Base-by-base conservation (phyloP, 2,113 vertebrate species). In the Oceanodroma tethys region DNA sequence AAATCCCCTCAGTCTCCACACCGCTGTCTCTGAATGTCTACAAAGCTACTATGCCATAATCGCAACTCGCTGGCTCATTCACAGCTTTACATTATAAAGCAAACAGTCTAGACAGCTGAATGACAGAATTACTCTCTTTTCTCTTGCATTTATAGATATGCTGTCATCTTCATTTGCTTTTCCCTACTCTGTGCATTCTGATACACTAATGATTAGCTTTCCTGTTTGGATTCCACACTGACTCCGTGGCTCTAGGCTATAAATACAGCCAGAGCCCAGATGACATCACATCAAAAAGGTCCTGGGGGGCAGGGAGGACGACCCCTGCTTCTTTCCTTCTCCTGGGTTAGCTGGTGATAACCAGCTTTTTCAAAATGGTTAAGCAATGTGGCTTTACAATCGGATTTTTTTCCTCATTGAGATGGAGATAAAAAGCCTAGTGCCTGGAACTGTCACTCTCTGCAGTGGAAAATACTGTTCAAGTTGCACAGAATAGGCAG, bases 41-140 rank as follows among this genome's bases (percentile, higher is more conserved):
- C 89, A 98, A 98, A 98, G 97, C 98, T 97, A 8, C 96, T 86
- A 83, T 92, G 95, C 94, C 96, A 95, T 78, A 96, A 98, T 93
- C 30, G 80, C 94, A 97, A 96, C 95, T 90, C 90, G 26, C 95
- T 97, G 93, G 97, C 97, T 98, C 98, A 97, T 95, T 97, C 95
- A 92, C 92, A 95, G 97, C 97, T 98, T 98, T 97, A 95, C 97
- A 97, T 96, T 97, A 97, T 97, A 98, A 98, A 98, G 96, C 98
- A 98, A 98, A 98, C 98, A 98, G 98, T 98, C 98, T 98, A 98
- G 97, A 98, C 97, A 97, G 97, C 97, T 97, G 98, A 98, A 98
- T 98, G 98, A 98, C 97, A 98, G 97, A 96, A 98, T 97, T 96
- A 97, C 96, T 88, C 95, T 91, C 95, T 96, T 97, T 98, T 97